phyloP scores from a whole-genome alignment of 92 coral and sea anemone species.

The Phymanthus crucifer region DNA sequence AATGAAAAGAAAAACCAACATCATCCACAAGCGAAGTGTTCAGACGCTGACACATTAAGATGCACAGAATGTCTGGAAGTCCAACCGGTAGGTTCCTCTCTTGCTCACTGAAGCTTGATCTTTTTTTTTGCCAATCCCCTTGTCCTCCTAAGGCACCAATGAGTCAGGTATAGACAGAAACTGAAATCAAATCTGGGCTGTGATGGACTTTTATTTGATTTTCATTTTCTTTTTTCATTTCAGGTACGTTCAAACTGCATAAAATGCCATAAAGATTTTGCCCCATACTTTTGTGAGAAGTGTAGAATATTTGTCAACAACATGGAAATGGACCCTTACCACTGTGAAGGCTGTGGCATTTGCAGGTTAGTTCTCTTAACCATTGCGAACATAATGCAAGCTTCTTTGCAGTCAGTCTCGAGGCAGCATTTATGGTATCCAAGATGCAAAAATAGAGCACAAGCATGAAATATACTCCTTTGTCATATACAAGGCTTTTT shows the following conservation, averaged over 20 bases:
- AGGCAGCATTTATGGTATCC: no score
- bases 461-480: no score
- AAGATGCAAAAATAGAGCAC: no score
- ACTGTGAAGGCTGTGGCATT: constrained; percentile 33
- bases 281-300: constrained; percentile 24
- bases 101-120: neutral
- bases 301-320: constrained; percentile 19
- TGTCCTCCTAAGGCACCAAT: neutral
- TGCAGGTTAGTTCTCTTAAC: constrained; percentile 28
- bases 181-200: no score
- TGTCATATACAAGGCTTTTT: no score
- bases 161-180: no score
- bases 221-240: neutral
- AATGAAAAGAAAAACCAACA: neutral
- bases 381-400: no score
- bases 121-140: neutral
- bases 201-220: neutral
- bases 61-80: constrained; percentile 17
- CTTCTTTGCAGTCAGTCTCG: no score
- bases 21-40: constrained; percentile 20
- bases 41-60: neutral
- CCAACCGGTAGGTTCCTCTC: neutral
- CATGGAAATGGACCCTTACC: constrained; percentile 27
- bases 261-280: constrained; percentile 14
- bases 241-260: constrained; percentile 6